A percentile compares a stretch with the other conserved stretches of the same genome.
phyloP scores from a whole-genome alignment of 2,797 vertebrate genomes.

The Graptemys geographica region DNA sequence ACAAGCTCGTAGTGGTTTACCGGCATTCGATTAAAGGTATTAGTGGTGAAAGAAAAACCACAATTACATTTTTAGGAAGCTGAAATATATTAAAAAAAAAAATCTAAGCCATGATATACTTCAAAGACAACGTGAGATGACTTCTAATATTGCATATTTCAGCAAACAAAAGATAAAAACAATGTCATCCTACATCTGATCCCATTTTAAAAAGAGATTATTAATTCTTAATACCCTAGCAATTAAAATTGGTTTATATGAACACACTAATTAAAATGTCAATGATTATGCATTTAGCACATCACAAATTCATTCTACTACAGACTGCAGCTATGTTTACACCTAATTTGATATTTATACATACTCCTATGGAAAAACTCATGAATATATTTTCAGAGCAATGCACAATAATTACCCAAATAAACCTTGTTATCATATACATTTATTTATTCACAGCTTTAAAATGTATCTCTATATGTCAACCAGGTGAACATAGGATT shows the following conservation, averaged over 20 bases:
- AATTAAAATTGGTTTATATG: not conserved
- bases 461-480: not conserved
- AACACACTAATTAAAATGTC: slow-evolving; percentile 3
- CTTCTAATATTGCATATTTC: not conserved
- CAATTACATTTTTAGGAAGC: not conserved
- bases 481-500: not conserved
- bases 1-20: slow-evolving; percentile 14
- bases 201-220: slow-evolving; percentile 27
- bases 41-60: not conserved
- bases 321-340: not conserved
- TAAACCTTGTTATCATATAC: not conserved
- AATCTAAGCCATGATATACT: not conserved
- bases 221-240: not conserved
- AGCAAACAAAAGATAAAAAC: not conserved
- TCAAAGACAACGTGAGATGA: not conserved
- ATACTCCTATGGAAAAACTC: not conserved
- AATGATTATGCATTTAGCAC: not conserved
- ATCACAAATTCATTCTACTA: not conserved
- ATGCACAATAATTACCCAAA: not conserved
- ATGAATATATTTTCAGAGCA: not conserved
- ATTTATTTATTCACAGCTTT: not conserved
- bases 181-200: not conserved
- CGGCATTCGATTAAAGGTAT: slow-evolving; percentile 45
- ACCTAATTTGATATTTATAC: not conserved
- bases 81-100: slow-evolving; percentile 15